A percentile compares a stretch with the other conserved stretches of the same genome.
Conservation (phyloP, 2,113 vertebrate species). For the Xerus inauris region DNA sequence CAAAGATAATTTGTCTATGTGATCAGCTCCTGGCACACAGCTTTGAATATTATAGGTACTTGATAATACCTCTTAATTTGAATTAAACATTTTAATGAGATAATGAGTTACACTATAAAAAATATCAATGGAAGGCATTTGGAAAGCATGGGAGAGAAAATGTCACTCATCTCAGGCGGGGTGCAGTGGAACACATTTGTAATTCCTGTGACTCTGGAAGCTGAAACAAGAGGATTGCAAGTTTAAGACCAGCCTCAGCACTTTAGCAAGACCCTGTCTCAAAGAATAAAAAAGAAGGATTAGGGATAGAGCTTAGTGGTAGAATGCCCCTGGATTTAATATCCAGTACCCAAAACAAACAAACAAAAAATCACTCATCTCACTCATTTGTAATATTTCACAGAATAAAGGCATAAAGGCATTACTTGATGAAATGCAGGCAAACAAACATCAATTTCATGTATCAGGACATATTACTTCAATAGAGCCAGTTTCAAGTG, state of each 20-base stretch:
- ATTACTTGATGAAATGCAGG: neutral
- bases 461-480: neutral
- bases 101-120: neutral
- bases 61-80: neutral
- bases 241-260: too few species aligned
- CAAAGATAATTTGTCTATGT: neutral
- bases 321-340: too few species aligned
- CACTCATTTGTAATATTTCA: neutral
- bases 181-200: too few species aligned
- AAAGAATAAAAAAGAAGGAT: too few species aligned
- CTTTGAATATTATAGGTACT: neutral
- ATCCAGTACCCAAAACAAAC: too few species aligned
- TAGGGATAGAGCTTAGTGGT: too few species aligned
- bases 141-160: neutral
- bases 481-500: neutral
- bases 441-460: constrained; percentile 16
- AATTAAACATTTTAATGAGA: constrained; percentile 10
- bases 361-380: neutral
- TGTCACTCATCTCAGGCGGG: neutral
- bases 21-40: neutral
- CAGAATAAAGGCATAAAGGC: neutral
- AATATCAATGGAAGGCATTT: neutral
- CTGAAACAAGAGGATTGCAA: too few species aligned
- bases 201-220: too few species aligned
- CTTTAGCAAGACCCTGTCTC: too few species aligned